Evolutionary conservation across 2,888 invertebrate species (phyloP), one percentile per base, ranked within the genome.

Genomic region (Eupithecia vulgata): DNA sequence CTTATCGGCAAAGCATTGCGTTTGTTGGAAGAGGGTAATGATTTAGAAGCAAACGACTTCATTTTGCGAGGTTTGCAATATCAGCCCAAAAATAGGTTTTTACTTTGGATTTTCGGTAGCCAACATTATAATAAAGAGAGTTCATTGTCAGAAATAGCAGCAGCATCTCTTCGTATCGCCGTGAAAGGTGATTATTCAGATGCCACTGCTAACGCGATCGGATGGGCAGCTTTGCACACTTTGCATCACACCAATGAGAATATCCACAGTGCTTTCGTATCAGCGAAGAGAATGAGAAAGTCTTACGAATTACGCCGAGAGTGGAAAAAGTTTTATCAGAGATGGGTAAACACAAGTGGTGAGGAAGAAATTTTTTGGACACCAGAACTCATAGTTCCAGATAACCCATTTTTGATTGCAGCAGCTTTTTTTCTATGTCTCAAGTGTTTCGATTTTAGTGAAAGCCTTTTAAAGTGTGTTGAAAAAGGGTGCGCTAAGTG

Each of bases 371-470:
- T 84, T 5, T 88, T 85, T 80, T 94, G 94, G 94, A 81, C 85
- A 52, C 94, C 94, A 6, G 76, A 80, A 15, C 78, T 83, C 5
- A 69, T 94, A 45, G 73, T 81, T 71, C 74, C 80, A 30, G 74
- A 82, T 25, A 89, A 92, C 77, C 93, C 94, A 21, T 79, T 94
- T 12, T 71, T 94, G 57, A 84, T 92, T 42, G 86, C 93, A n/a
- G 88, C 94, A 66, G 91, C 94, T 6, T 93, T 94, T 77, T 94
- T 94, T 78, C 84, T 94, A 42, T 93, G 93, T 76, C 84, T 94
- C 48, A 85, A 92, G 64, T 92, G 93, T 75, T 94, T 84, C 77
- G 85, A 84, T 70, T 90, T 94, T 75, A 81, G 85, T 48, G 91
- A 91, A 70, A 82, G 76, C 62, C 79, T 94, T 61, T 78, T 93